phyloP scores from a whole-genome alignment of 2,797 vertebrate species.

The Diplodus sargus region DNA sequence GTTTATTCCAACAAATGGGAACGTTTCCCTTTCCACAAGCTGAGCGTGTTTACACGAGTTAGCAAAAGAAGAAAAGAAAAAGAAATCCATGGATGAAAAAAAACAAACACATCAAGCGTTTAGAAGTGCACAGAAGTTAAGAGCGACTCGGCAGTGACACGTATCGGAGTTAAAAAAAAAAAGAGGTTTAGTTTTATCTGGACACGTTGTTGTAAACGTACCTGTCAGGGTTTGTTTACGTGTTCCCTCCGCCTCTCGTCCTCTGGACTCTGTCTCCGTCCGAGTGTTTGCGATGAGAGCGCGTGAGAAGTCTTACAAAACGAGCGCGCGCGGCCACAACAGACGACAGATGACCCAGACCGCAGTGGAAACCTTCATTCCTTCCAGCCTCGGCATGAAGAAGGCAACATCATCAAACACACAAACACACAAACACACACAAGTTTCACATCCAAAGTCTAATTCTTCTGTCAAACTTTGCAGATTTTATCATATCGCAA shows the following conservation, averaged over 20 bases:
- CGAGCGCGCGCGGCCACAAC: background rate
- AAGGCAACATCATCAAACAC: background rate
- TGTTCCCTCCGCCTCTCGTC: slow-evolving; percentile 21
- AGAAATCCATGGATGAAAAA: background rate
- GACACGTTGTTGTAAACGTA: slow-evolving; percentile 53
- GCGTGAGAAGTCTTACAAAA: slow-evolving; percentile 27
- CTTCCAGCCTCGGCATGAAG: slow-evolving; percentile 4
- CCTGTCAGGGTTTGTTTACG: slow-evolving; percentile 65
- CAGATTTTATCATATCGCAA: background rate
- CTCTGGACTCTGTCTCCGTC: slow-evolving; percentile 64
- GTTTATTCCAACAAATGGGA: slow-evolving; percentile 31
- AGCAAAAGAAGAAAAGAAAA: background rate
- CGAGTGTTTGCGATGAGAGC: slow-evolving; percentile 32
- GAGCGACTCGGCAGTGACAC: background rate
- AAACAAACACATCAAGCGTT: background rate
- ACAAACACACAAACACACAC: background rate
- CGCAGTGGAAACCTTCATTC: slow-evolving; percentile 25
- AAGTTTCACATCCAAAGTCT: background rate
- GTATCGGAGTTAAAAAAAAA: slow-evolving; percentile 4
- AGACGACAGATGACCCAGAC: slow-evolving; percentile 30
- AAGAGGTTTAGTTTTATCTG: slow-evolving; percentile 15
- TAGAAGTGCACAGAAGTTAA: background rate
- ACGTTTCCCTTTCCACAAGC: slow-evolving; percentile 38
- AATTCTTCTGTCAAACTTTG: background rate
- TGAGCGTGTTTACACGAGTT: slow-evolving; percentile 7